A percentile compares a stretch with the other conserved stretches of the same genome.
phyloP scores from a whole-genome alignment of 35 echinoderm and acorn worm species.

The Heliocidaris tuberculata region DNA sequence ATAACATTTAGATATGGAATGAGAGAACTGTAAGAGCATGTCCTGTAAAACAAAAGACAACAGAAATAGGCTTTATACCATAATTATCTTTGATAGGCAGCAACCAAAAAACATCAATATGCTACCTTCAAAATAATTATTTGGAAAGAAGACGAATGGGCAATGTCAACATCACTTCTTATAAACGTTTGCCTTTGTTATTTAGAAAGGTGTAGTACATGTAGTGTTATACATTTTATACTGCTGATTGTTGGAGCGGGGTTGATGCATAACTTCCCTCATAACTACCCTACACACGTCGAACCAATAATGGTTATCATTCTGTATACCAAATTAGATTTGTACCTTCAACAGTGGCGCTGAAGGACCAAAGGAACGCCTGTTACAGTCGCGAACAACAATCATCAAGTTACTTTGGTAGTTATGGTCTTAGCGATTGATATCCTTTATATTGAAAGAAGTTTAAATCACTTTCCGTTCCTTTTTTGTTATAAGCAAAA shows the following conservation, averaged over 20 bases:
- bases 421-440: neutral
- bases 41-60: too few species aligned
- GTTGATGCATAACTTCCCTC: neutral
- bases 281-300: neutral
- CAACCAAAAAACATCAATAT: neutral
- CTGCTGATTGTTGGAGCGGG: neutral
- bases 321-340: conserved; percentile 25
- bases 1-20: too few species aligned
- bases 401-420: neutral
- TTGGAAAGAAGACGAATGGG: neutral
- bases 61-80: too few species aligned
- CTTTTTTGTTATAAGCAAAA: neutral
- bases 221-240: neutral
- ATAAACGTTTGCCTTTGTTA: neutral
- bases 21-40: too few species aligned
- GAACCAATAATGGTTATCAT: neutral
- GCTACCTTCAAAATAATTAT: neutral
- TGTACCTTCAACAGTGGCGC: neutral
- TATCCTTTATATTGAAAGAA: neutral
- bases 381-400: neutral
- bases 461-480: neutral
- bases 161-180: too few species aligned
- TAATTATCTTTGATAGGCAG: neutral
- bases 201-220: neutral
- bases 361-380: neutral